These are phyloP conservation scores for Heloderma charlesbogerti DNA, from an alignment of 2,113 vertebrate species.

Conservation along the genomic window DNA sequence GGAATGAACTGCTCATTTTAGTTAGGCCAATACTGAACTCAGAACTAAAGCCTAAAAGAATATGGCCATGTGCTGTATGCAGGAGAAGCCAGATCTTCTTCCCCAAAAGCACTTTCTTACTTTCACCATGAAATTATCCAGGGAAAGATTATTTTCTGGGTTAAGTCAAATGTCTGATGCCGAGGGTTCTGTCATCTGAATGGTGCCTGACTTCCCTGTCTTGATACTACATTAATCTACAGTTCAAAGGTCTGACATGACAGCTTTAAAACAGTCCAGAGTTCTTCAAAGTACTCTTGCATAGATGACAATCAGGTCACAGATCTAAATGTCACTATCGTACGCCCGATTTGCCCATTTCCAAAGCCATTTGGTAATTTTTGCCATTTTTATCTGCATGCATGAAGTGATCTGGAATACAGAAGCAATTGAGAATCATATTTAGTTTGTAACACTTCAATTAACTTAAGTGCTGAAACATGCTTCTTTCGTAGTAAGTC, in stretches of 20 bases:
- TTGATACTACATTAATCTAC: conserved; percentile 72
- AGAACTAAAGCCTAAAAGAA: conserved; percentile 63
- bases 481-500: conserved; percentile 75
- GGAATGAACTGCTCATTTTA: conserved; percentile 72
- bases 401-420: conserved; percentile 77
- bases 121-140: conserved; percentile 71
- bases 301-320: conserved; percentile 73
- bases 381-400: conserved; percentile 77
- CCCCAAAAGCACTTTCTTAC: conserved; percentile 46
- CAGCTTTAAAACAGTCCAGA: conserved; percentile 60
- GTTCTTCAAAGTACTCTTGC: conserved; percentile 67
- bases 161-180: conserved; percentile 70
- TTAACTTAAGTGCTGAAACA: conserved; percentile 82
- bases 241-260: conserved; percentile 73
- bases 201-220: conserved; percentile 70
- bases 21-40: conserved; percentile 70
- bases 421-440: conserved; percentile 80
- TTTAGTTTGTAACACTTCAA: conserved; percentile 83
- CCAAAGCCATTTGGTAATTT: conserved; percentile 70
- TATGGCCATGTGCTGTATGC: conserved; percentile 61
- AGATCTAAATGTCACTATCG: conserved; percentile 77
- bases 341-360: conserved; percentile 76
- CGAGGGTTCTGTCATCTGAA: conserved; percentile 69
- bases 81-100: conserved; percentile 57
- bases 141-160: conserved; percentile 74